Base-by-base conservation (phyloP, 2,888 invertebrate genomes). In the Ophonus ardosiacus region DNA sequence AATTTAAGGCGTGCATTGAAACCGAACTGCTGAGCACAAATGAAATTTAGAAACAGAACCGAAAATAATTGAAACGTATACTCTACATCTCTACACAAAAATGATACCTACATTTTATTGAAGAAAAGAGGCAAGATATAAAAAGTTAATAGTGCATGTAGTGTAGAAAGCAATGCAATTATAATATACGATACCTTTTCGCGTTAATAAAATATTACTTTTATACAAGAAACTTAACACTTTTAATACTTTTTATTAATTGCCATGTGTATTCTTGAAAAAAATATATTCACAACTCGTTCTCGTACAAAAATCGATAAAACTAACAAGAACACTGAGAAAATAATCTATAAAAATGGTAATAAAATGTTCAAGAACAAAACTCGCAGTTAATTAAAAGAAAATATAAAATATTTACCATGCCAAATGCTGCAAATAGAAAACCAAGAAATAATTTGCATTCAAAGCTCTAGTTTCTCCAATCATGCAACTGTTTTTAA, bases 81-180 rank as follows among this genome's bases (percentile, higher is more conserved):
- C 59, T 80, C 13, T 13, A 38, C 61, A 80, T 80, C 61, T 43
- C 61, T 61, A 80, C 57, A 61, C 18, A 40, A 61, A 80, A 80
- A 80, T 80, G 63, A 80, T 80, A 61, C 59, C 61, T 80, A 40
- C 40, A 80, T 80, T 59, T 61, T 63, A 83, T 61, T 83, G n/a
- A 74, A 84, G 63, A 78, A 84, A 83, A 78, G 71, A 84, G 65
- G 81, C 57, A 59, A 82, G 59, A 59, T 82, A 84, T 56, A 74
- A 65, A 84, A 84, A 65, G 78, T 84, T 84, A 84, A 78, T 74
- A 84, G 84, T 84, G 84, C 84, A 78, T 84, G 76, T 84, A 78
- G 78, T 78, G 84, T 84, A 84, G 84, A 84, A 84, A 84, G 84
- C 81, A 81, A 68, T 71, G 81, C 81, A 68, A 68, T 81, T 71